Percentiles rank a stretch among this genome's conserved stretches.
phyloP scores from a whole-genome alignment of 2,797 vertebrate genomes.

The Lacerta bilineata region DNA sequence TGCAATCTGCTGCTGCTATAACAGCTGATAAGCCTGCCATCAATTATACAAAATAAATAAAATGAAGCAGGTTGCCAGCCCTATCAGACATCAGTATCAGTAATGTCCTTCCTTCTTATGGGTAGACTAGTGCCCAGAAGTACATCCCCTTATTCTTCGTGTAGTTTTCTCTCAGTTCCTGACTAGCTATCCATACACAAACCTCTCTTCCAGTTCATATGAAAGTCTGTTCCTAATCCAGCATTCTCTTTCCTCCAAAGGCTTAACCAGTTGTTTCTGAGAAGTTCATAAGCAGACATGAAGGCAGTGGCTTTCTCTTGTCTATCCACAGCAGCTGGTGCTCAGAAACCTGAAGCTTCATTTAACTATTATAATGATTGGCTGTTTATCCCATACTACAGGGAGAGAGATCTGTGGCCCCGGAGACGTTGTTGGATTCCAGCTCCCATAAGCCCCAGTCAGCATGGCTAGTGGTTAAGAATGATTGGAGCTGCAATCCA shows the following conservation, averaged over 20 bases:
- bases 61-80: not conserved
- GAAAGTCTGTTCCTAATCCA: conserved; percentile 16
- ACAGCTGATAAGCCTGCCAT: not conserved
- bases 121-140: not conserved
- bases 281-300: not conserved
- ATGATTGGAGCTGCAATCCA: too few relatives aligned
- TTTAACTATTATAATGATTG: not conserved
- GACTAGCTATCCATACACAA: not conserved
- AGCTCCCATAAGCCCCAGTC: too few relatives aligned
- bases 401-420: too few relatives aligned
- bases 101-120: not conserved
- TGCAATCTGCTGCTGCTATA: not conserved
- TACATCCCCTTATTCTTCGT: not conserved
- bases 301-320: not conserved
- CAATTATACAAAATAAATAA: not conserved
- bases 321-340: not conserved
- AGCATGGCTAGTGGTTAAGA: too few relatives aligned
- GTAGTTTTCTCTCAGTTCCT: not conserved
- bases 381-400: not conserved
- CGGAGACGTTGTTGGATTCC: too few relatives aligned
- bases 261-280: not conserved
- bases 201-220: not conserved
- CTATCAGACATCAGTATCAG: not conserved
- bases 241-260: conserved; percentile 15
- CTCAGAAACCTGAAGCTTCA: not conserved